Percentiles rank a stretch among this genome's conserved stretches.
Evolutionary conservation across 2,888 invertebrate genomes (phyloP).

Genomic region (Acronicta alni): DNA sequence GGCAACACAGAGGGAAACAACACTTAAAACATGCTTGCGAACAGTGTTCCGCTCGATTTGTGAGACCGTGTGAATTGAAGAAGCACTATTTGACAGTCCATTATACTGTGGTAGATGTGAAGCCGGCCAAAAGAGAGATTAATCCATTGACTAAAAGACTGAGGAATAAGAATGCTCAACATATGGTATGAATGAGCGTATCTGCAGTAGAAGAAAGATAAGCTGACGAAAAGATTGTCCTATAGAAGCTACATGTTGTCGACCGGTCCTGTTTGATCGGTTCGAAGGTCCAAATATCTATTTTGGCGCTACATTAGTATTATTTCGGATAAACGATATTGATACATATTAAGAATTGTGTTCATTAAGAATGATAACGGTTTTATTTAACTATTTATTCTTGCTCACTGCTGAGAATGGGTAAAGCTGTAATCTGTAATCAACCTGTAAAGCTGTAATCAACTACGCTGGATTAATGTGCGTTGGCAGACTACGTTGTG

Average conservation of each 20-base stretch:
- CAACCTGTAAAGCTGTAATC: too few relatives aligned
- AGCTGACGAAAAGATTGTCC: too few relatives aligned
- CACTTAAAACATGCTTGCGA: conserved; percentile 76
- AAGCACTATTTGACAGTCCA: conserved; percentile 76
- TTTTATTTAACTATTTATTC: background rate
- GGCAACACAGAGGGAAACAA: conserved; percentile 70
- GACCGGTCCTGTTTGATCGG: background rate
- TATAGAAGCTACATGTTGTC: too few relatives aligned
- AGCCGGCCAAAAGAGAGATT: conserved; percentile 49
- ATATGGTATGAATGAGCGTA: background rate
- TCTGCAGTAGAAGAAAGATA: background rate
- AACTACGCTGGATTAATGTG: too few relatives aligned
- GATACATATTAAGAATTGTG: conserved; percentile 15
- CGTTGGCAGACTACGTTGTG: too few relatives aligned
- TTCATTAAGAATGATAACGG: background rate
- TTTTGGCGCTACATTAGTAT: background rate
- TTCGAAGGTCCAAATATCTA: background rate
- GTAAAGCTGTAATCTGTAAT: too few relatives aligned
- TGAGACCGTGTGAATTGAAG: conserved; percentile 78
- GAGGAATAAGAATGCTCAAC: conserved; percentile 5
- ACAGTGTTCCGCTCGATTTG: conserved; percentile 75
- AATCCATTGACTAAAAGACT: conserved; percentile 37
- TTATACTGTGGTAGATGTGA: conserved; percentile 57
- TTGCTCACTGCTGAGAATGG: too few relatives aligned
- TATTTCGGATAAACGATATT: conserved; percentile 2